A percentile compares a stretch with the other conserved stretches of the same genome.
These are phyloP conservation scores for Nycticebus coucang DNA, from an alignment of 2,113 vertebrate genomes.

Conservation along the genomic window DNA sequence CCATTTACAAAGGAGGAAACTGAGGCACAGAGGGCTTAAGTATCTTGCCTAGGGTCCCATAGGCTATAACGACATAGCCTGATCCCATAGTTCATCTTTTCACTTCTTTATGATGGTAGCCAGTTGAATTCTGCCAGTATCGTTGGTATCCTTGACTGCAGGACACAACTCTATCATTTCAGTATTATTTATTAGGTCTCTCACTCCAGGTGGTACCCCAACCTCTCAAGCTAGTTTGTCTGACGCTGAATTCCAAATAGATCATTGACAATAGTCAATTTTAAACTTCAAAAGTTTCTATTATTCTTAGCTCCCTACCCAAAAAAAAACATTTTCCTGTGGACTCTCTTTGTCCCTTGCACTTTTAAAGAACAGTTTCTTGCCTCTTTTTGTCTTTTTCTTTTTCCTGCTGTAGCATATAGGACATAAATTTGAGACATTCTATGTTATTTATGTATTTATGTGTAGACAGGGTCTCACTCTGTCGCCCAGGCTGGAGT, in stretches of 20 bases:
- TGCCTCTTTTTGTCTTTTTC: background rate
- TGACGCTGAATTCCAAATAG: background rate
- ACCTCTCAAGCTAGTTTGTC: background rate
- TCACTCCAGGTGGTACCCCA: background rate
- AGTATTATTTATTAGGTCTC: background rate
- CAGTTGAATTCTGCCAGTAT: background rate
- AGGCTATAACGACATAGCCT: background rate
- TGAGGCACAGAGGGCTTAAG: background rate
- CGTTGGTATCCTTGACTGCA: background rate
- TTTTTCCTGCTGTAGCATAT: background rate
- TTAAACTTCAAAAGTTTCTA: conserved; percentile 46
- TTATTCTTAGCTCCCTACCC: background rate
- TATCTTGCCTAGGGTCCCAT: background rate
- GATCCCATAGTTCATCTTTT: background rate
- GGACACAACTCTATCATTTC: background rate
- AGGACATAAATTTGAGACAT: background rate
- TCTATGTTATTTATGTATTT: no score
- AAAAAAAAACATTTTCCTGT: background rate
- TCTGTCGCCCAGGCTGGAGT: no score
- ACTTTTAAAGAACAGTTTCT: background rate
- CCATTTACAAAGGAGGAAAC: background rate
- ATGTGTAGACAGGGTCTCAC: no score
- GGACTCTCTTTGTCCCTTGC: background rate
- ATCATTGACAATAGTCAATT: background rate
- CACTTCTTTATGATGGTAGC: background rate